Base-by-base conservation (phyloP, 1,140 invertebrate genomes). In the Calephelis virginiensis region DNA sequence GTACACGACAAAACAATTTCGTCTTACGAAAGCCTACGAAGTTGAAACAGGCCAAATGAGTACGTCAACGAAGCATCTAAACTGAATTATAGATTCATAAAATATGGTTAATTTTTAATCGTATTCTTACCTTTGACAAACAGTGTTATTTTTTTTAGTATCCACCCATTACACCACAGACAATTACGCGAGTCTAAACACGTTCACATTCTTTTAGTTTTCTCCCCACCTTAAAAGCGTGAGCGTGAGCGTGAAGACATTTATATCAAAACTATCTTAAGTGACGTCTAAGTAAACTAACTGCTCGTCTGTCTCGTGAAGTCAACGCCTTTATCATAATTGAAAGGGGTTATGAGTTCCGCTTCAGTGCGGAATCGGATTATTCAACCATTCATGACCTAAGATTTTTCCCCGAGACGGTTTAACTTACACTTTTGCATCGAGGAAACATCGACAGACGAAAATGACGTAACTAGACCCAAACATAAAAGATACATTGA, bases 321-420 rank as follows among this genome's bases (percentile, higher is more conserved):
- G 56, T 59, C 56, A 38, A 59, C 17, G 8, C 56, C 17, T 59
- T 38, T n/a, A 1, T 59, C 12, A 59, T 59, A 59, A 38, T 59
- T 59, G 56, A 59, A 59, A 59, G 37, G 56, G 37, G 56, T 40
- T 59, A 59, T 59, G 12, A 38, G 37, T 59, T 59, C 56, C 12
- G 28, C 37, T 59, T n/a, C 56, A 59, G 38, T 59, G 56, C 17
- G 17, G 56, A 59, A 59, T 59, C n/a, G n/a, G 56, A 59, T 59
- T 59, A 40, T 59, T 59, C 37, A 38, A 38, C 56, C 56, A 59
- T 59, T 59, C 56, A 37, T 59, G 28, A 59, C 56, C 37, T 37
- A 38, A 59, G 56, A 59, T 8, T 38, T 59, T 59, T 38, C n/a
- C 37, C 12, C 56, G 37, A 59, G 11, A 37, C 28, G 37, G 37